Evolutionary conservation across 2,797 vertebrate species (phyloP).

Genomic region (Xenopus petersii): DNA sequence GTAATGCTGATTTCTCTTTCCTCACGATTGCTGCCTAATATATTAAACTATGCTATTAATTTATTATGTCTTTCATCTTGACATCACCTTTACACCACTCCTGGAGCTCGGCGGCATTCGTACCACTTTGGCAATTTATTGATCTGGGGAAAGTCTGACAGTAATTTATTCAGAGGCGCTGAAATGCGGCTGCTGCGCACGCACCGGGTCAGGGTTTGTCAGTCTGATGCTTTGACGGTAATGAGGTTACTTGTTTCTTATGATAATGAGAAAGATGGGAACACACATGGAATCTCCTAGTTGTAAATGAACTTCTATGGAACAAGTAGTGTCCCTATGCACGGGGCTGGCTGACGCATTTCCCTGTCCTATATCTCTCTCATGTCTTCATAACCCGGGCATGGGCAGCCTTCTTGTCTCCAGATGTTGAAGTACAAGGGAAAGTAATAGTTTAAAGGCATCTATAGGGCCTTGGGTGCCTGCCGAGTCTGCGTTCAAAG

Average conservation of each 20-base stretch:
- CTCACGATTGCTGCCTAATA: neutral
- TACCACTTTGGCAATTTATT: neutral
- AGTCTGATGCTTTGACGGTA: constrained; percentile 35
- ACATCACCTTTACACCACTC: constrained; percentile 3
- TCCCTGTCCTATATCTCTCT: too few species aligned
- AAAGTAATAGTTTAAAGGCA: too few species aligned
- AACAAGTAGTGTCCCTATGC: too few species aligned
- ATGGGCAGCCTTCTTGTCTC: too few species aligned
- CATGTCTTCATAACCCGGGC: too few species aligned
- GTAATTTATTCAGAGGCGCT: neutral
- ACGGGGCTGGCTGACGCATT: too few species aligned
- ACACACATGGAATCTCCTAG: constrained; percentile 21
- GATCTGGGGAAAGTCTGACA: neutral
- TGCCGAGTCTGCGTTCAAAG: too few species aligned
- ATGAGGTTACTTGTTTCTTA: constrained; percentile 34
- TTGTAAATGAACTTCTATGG: neutral
- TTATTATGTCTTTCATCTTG: constrained; percentile 16
- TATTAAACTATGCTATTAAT: constrained; percentile 2
- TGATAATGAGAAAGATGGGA: constrained; percentile 10
- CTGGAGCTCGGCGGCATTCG: constrained; percentile 10
- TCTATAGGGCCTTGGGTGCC: too few species aligned
- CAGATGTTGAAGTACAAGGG: too few species aligned
- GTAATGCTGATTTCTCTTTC: too few species aligned
- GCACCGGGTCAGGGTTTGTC: constrained; percentile 25
- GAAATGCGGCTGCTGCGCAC: neutral